Base-by-base conservation (phyloP, 2,797 vertebrate genomes). In the Cossypha caffra region DNA sequence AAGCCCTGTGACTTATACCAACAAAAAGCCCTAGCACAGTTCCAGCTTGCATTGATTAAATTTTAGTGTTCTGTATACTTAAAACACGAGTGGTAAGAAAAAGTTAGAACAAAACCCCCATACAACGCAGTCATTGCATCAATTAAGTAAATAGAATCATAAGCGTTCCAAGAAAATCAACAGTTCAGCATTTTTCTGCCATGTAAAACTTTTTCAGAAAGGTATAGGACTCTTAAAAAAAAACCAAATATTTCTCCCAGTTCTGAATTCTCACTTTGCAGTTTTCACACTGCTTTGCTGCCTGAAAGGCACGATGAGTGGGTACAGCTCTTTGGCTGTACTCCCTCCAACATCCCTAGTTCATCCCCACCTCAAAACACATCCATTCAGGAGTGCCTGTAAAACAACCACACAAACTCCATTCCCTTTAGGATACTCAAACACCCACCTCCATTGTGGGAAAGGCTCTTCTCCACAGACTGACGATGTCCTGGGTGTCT, bases 401-500 rank as follows among this genome's bases (percentile, higher is more conserved):
- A 16, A 68, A 84, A 45, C 6, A 78, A 9, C 11, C 5, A 7
- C 0, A 8, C 2, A 31, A 88, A 43, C 1, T 24, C 35, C 45
- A n/a, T 28, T 24, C 1, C 3, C 3, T 5, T 20, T 26, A 20
- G 51, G n/a, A 17, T 0, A 2, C 4, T 15, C 11, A 31, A 33
- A 23, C 38, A 64, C 5, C 1, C 18, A 61, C 8, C 5, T 51
- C 14, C 5, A 1, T 29, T 42, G 28, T 5, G 0, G 2, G 4
- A 2, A 42, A 7, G 1, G 7, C 16, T 33, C 29, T 29, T 51
- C 58, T 25, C 35, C 13, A 8, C 1, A 4, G 1, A 5, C 18
- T 26, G 8, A 50, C 19, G 6, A 1, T 1, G 2, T 0, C 5
- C 3, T 2, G 2, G 0, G 0, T 14, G 1, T 14, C 31, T 38